These are phyloP conservation scores for Chrysogorgia sp. DNA, from an alignment of 92 coral and sea anemone species.

Conservation along the genomic window DNA sequence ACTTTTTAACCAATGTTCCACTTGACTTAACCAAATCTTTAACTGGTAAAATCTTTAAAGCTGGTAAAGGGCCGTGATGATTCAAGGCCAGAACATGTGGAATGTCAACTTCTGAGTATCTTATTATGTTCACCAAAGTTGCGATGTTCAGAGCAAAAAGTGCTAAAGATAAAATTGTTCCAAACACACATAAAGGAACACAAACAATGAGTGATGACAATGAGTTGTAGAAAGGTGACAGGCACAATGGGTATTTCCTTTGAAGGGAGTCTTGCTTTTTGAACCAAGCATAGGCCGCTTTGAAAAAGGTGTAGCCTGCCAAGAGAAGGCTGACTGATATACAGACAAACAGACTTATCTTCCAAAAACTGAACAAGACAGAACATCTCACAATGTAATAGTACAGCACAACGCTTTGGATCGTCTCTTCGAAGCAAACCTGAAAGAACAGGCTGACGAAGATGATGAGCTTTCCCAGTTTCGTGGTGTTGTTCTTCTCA, in stretches of 20 bases:
- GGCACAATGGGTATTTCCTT: constrained; percentile 29
- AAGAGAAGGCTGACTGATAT: constrained; percentile 13
- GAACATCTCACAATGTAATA: constrained; percentile 41
- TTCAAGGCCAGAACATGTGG: constrained; percentile 31
- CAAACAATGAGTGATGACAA: constrained; percentile 11
- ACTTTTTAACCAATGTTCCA: not conserved
- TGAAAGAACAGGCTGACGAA: constrained; percentile 29
- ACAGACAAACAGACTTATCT: constrained; percentile 35
- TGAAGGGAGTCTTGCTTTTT: constrained; percentile 28
- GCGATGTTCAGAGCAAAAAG: constrained; percentile 27
- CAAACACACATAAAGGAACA: constrained; percentile 21
- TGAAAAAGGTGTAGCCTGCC: constrained; percentile 26
- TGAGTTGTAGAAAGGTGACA: constrained; percentile 22
- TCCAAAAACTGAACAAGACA: constrained; percentile 37
- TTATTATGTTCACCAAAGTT: constrained; percentile 12
- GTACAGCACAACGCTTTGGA: constrained; percentile 30
- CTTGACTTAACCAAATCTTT: constrained; percentile 21
- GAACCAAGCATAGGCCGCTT: constrained; percentile 31
- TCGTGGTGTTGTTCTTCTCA: constrained; percentile 8
- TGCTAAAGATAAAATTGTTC: constrained; percentile 7
- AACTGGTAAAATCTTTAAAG: constrained; percentile 5
- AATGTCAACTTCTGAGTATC: constrained; percentile 25
- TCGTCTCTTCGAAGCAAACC: constrained; percentile 34
- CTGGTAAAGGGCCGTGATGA: not conserved
- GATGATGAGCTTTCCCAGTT: constrained; percentile 25